These are phyloP conservation scores for Athene cunicularia DNA, from an alignment of 2,113 vertebrate genomes.

Conservation along the genomic window DNA sequence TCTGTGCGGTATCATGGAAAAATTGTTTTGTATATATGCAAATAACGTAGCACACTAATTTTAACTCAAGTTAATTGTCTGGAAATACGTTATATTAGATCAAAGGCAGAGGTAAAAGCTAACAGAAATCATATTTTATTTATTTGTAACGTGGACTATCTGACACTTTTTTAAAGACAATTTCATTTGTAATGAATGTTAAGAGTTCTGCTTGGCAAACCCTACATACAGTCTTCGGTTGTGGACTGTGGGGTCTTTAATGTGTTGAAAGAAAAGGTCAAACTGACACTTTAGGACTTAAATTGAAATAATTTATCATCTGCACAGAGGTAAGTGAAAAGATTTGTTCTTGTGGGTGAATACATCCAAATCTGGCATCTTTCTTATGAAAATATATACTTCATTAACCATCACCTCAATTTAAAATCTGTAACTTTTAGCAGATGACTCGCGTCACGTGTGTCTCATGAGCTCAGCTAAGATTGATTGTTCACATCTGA, in stretches of 20 bases:
- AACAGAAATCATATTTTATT: not conserved
- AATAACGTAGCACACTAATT: not conserved
- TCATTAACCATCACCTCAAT: not conserved
- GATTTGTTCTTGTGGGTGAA: not conserved
- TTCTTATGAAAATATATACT: not conserved
- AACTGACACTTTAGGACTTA: not conserved
- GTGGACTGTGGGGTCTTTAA: not conserved
- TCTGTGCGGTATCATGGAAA: not conserved
- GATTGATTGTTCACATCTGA: not conserved
- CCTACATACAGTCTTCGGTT: not conserved
- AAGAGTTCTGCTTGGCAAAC: not conserved
- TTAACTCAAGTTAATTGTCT: not conserved
- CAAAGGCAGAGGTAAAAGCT: not conserved
- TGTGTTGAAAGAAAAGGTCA: conserved; percentile 7
- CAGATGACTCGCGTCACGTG: not conserved
- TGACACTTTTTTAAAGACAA: not conserved
- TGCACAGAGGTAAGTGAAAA: not conserved
- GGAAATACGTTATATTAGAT: not conserved
- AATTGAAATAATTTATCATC: not conserved
- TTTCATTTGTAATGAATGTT: not conserved
- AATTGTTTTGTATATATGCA: not conserved
- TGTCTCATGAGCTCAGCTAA: not conserved
- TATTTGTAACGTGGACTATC: not conserved
- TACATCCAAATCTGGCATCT: not conserved
- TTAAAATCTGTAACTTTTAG: not conserved